Evolutionary conservation across 2,797 vertebrate genomes (phyloP).

Genomic region (Masticophis lateralis): DNA sequence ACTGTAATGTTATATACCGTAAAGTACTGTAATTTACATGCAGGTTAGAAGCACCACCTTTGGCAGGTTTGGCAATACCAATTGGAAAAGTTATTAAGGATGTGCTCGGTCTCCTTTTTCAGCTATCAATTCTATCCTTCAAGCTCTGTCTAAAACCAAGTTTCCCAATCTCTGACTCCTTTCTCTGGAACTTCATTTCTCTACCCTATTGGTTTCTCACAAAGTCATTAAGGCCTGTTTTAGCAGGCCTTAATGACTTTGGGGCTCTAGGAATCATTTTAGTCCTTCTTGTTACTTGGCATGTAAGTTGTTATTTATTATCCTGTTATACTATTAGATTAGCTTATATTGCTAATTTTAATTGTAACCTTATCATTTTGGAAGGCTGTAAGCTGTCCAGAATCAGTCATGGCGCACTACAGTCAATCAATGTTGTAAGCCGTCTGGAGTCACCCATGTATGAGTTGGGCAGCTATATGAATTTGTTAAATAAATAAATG

Average conservation of each 20-base stretch:
- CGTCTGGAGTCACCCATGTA: background rate
- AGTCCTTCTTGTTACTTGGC: background rate
- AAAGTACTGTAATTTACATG: background rate
- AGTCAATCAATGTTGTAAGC: background rate
- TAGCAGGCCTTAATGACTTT: background rate
- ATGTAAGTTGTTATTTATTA: background rate
- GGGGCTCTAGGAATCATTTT: background rate
- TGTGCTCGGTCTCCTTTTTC: background rate
- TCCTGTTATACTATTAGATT: background rate
- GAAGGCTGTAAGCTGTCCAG: background rate
- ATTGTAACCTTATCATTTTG: background rate
- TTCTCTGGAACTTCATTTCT: background rate
- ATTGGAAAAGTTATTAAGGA: background rate
- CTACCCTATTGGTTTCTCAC: background rate
- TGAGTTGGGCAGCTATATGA: background rate
- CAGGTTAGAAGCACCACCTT: background rate
- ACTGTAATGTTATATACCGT: background rate
- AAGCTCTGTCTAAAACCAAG: background rate
- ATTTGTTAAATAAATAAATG: background rate
- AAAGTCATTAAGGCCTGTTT: background rate
- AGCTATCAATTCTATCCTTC: background rate
- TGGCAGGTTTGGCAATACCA: background rate
- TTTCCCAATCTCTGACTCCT: background rate
- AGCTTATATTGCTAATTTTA: background rate
- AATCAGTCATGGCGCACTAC: background rate